Base-by-base conservation (phyloP, 2,113 vertebrate species). In the Carettochelys insculpta region DNA sequence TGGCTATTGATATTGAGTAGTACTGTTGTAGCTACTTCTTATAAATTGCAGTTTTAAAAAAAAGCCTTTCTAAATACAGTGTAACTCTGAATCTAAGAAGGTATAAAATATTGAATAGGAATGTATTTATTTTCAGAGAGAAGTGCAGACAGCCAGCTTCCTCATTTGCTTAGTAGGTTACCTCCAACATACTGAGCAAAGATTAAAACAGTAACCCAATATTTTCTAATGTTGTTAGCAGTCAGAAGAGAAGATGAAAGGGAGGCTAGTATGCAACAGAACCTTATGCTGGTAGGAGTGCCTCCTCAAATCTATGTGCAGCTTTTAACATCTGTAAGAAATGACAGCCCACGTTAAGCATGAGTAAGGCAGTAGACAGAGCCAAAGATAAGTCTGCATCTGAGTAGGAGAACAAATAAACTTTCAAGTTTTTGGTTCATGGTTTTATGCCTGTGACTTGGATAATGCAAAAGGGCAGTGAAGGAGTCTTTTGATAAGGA, bases 311-410 rank as follows among this genome's bases (percentile, higher is more conserved):
- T 80, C 25, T 11, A 34, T 31, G 22, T n/a, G 8, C n/a, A 27
- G 34, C 9, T 1, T 78, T 85, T 73, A 51, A 83, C 94, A 56
- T 94, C 94, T 92, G 93, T 65, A 83, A 95, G 75, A 93, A 91
- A 88, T 95, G 92, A 82, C 79, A 48, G 19, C 68, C 51, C n/a
- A n/a, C n/a, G n/a, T n/a, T 48, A 58, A 80, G 68, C 61, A 11
- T 73, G 83, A 93, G 56, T 68, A 92, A 92, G 90, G 83, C n/a
- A 19, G 89, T 53, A 83, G 25, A 22, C 16, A 76, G 61, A 77
- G 93, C 96, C 96, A 95, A 94, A 90, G 83, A 94, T 92, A 96
- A 95, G 95, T 95, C 93, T 96, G 93, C 75, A 27, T 82, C 84
- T 73, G 48, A 79, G 73, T 34, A 58, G 25, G 86, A 91, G 83